These are phyloP conservation scores for Ochlodes sylvanus DNA, from an alignment of 2,888 invertebrate species.

Conservation along the genomic window DNA sequence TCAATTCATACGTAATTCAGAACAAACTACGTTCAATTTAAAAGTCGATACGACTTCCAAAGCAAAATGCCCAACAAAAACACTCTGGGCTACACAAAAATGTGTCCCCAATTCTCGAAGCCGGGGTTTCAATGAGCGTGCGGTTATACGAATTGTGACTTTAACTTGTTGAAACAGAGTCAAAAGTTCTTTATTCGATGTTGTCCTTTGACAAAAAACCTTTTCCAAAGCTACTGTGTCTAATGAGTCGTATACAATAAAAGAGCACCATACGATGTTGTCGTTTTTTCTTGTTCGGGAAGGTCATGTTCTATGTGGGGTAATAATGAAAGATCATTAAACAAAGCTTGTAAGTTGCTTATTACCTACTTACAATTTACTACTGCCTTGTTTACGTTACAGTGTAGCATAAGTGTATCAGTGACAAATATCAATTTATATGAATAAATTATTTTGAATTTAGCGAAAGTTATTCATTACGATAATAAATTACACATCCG, in stretches of 20 bases:
- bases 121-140: slow-evolving; percentile 39
- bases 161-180: slow-evolving; percentile 42
- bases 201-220: slow-evolving; percentile 59
- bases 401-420: too few relatives aligned
- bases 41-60: slow-evolving; percentile 50
- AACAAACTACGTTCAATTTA: slow-evolving; percentile 50
- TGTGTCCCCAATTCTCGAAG: slow-evolving; percentile 57
- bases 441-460: too few relatives aligned
- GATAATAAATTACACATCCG: too few relatives aligned
- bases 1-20: slow-evolving; percentile 26
- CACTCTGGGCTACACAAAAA: slow-evolving; percentile 59
- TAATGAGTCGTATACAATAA: slow-evolving; percentile 69
- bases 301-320: slow-evolving; percentile 47
- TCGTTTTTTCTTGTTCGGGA: slow-evolving; percentile 48
- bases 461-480: too few relatives aligned
- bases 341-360: slow-evolving; percentile 14
- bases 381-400: too few relatives aligned
- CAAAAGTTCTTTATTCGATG: slow-evolving; percentile 38
- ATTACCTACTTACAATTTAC: too few relatives aligned
- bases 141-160: slow-evolving; percentile 42
- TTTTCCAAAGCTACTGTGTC: slow-evolving; percentile 54
- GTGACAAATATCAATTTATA: too few relatives aligned
- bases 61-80: slow-evolving; percentile 56
- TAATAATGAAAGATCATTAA: slow-evolving; percentile 40
- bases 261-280: slow-evolving; percentile 55